A percentile compares a stretch with the other conserved stretches of the same genome.
These are phyloP conservation scores for Podotricha telesiphe DNA, from an alignment of 2,888 invertebrate genomes.

Conservation along the genomic window DNA sequence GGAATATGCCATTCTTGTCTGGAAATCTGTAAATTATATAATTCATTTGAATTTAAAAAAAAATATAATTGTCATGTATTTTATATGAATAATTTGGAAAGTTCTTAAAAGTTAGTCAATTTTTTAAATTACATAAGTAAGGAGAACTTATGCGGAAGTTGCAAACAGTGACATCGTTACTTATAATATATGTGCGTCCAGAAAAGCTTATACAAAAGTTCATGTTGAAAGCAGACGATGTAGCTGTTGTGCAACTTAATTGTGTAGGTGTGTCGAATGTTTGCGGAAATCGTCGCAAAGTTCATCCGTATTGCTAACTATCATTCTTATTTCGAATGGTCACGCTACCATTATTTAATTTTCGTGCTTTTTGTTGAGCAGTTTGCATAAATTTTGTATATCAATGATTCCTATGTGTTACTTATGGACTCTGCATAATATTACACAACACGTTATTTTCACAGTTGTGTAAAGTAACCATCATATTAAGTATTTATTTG, in stretches of 20 bases:
- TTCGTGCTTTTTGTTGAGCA: neutral
- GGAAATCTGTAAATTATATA: slow-evolving; percentile 59
- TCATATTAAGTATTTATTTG: slow-evolving; percentile 29
- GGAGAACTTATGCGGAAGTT: slow-evolving; percentile 29
- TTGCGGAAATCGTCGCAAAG: slow-evolving; percentile 17
- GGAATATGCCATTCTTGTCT: slow-evolving; percentile 90
- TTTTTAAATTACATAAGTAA: slow-evolving; percentile 30
- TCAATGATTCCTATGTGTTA: slow-evolving; percentile 7
- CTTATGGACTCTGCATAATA: neutral
- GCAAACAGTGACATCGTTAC: slow-evolving; percentile 30
- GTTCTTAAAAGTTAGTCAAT: slow-evolving; percentile 20
- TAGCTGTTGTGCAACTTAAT: slow-evolving; percentile 28
- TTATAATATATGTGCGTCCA: slow-evolving; percentile 24
- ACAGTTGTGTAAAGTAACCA: slow-evolving; percentile 37
- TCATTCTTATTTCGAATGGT: slow-evolving; percentile 1
- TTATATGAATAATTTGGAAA: neutral
- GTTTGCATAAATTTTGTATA: slow-evolving; percentile 1
- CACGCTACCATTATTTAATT: slow-evolving; percentile 24
- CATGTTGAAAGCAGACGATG: slow-evolving; percentile 14
- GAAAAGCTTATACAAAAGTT: slow-evolving; percentile 32
- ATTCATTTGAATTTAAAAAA: neutral
- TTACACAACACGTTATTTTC: slow-evolving; percentile 36
- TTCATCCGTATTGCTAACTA: slow-evolving; percentile 8
- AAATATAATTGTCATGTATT: slow-evolving; percentile 14
- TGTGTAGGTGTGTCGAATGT: slow-evolving; percentile 22